Conservation (phyloP, 2,888 invertebrate species). For the Aporophyla nigra region DNA sequence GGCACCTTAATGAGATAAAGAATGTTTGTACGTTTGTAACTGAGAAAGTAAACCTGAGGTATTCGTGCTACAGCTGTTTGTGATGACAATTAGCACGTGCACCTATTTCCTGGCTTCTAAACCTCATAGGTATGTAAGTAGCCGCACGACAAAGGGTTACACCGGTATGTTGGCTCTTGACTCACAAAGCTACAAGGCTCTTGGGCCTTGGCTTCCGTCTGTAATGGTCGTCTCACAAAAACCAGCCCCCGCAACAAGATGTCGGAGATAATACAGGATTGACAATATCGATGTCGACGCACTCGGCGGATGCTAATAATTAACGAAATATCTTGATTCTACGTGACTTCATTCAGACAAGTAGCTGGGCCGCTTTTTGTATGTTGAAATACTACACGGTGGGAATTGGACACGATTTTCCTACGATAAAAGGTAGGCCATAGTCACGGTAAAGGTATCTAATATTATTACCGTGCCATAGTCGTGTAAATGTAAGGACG, state of each 20-base stretch:
- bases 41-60: constrained; percentile 74
- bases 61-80: constrained; percentile 74
- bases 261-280: constrained; percentile 69
- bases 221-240: constrained; percentile 79
- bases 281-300: constrained; percentile 71
- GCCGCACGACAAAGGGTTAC: constrained; percentile 71
- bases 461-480: too few species aligned
- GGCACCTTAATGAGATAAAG: constrained; percentile 69
- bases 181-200: constrained; percentile 55
- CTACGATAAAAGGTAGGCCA: constrained; percentile 40
- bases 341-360: constrained; percentile 62
- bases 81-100: constrained; percentile 79
- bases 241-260: constrained; percentile 76
- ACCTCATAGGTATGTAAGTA: constrained; percentile 72
- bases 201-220: constrained; percentile 77
- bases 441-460: too few species aligned
- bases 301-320: constrained; percentile 71
- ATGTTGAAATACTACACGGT: constrained; percentile 55
- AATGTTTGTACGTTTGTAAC: constrained; percentile 71
- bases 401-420: constrained; percentile 49
- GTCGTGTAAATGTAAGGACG: constrained; percentile 29
- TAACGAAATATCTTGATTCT: constrained; percentile 70
- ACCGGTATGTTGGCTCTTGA: constrained; percentile 61
- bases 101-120: constrained; percentile 79
- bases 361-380: constrained; percentile 51